Evolutionary conservation across 2,113 vertebrate species (phyloP), one percentile per base, ranked within the genome.

Genomic region (Ptyas mucosa): DNA sequence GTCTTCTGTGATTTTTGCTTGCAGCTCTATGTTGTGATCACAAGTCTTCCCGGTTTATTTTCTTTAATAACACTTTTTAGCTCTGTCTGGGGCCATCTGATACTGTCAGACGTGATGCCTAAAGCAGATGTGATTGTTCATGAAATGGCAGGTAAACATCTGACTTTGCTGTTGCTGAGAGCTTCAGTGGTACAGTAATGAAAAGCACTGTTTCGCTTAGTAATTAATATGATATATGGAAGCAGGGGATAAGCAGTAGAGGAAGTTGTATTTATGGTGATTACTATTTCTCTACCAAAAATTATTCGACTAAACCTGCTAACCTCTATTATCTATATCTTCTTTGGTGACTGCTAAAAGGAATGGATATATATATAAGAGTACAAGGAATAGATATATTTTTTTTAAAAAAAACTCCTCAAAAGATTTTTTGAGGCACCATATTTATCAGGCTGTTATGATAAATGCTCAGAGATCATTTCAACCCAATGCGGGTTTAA

Each of bases 1-100:
- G 81, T 93, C 93, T 93, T 88, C 93, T 91, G 93, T 91, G 55
- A 57, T 92, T 96, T 95, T 34, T 51, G 23, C 34, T 89, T 21
- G 39, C 53, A 91, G 5, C 5, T 91, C 61, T 90, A 94, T 11
- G 39, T 39, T 93, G 51, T 55, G n/a, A 87, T 46, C 94, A 85
- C 90, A 94, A 39, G 49, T 93, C 0, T 93, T 93, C 53, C 1
- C 5, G 91, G 0, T 29, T 88, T 69, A 18, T 49, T 92, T 23
- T 51, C 18, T 93, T 5, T 89, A 90, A 88, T 0, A 8, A 34
- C 81, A 8, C 53, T 93, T 87, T 89, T 90, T 85, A 92, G 91
- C 93, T 92, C 46, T 92, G 49, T 49, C 49, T 89, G 58, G 58
- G 91, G 61, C 15, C 88, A 94, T 94, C 26, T 89, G 81, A 93